These are phyloP conservation scores for Eristalis tenax DNA, from an alignment of 2,888 invertebrate species.

Conservation along the genomic window DNA sequence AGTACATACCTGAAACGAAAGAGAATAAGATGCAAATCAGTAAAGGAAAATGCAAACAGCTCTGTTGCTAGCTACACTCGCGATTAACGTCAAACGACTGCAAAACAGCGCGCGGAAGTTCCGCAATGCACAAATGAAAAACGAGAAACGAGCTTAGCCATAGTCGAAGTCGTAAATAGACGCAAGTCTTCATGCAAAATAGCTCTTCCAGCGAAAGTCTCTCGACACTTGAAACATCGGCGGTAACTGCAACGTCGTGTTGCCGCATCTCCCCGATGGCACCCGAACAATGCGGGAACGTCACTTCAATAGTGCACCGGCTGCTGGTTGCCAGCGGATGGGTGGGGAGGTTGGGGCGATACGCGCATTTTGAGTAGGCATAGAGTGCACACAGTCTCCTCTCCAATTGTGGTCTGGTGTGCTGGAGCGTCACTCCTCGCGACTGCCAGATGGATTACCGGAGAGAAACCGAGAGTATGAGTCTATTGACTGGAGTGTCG, in stretches of 20 bases:
- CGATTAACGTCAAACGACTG: conserved; percentile 2
- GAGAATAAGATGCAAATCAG: conserved; percentile 17
- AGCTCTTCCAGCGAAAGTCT: conserved; percentile 60
- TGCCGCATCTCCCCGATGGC: conserved; percentile 45
- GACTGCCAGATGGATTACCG: conserved; percentile 65
- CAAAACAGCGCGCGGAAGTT: background rate
- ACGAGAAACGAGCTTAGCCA: conserved; percentile 33
- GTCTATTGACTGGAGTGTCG: conserved; percentile 48
- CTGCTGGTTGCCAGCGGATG: conserved; percentile 13
- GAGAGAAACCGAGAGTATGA: conserved; percentile 27
- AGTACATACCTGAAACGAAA: conserved; percentile 54
- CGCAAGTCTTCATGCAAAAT: conserved; percentile 48
- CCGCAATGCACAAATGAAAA: conserved; percentile 8
- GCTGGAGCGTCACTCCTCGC: background rate
- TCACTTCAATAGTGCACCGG: conserved; percentile 51
- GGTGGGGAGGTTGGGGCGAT: no score
- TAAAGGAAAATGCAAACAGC: conserved; percentile 13
- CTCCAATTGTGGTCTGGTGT: conserved; percentile 44
- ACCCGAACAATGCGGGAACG: conserved; percentile 37
- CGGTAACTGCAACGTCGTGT: background rate
- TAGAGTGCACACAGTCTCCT: conserved; percentile 21
- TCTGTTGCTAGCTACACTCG: background rate
- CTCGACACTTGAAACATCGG: conserved; percentile 53
- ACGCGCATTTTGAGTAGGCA: conserved; percentile 1
- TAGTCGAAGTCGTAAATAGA: conserved; percentile 49